Base-by-base conservation (phyloP, 2,113 vertebrate species). In the Channa argus region DNA sequence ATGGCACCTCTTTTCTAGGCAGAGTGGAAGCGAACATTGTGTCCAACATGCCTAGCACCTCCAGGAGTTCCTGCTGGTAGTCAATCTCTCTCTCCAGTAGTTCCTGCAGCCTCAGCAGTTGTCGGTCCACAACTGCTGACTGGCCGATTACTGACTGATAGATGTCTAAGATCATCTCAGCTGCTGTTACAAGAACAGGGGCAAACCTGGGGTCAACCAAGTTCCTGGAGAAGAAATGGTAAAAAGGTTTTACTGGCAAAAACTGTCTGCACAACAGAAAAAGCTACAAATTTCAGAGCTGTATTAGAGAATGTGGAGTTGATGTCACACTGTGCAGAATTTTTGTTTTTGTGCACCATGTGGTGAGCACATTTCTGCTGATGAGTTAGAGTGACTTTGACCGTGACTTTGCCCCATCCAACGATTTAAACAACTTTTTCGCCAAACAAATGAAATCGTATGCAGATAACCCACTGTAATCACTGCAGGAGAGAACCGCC, bases 1-100 rank as follows among this genome's bases (percentile, higher is more conserved):
- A 89, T 0, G 64, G 59, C 0, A 88, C 86, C 73, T 93, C 87
- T 82, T 65, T 95, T 80, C 93, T 96, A 12, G 93, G 91, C 8
- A 95, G 92, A 71, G 96, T 93, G n/a, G 96, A 95, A 72, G 98
- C 96, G 77, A 99, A 98, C 41, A 99, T 91, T 2, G 96, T 95
- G 93, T 99, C 98, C 94, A 99, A 94, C 96, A 99, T 99, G 47
- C 98, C 98, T 82, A 99, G 87, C 61, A 96, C 96, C 91, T 98
- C 96, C 38, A 99, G 71, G 0, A 99, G 94, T 34, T 99, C 96
- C 80, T 94, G 94, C 79, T 99, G 95, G 84, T 96, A 97, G 89
- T 96, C 94, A n/a, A 97, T 94, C 91, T 99, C 98, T 80, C 86
- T 95, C 80, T 95, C 95, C 36, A 99, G 54, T 34, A 97, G 91